Conservation (phyloP, 2,797 vertebrate species). For the Kryptolebias ocellatus region DNA sequence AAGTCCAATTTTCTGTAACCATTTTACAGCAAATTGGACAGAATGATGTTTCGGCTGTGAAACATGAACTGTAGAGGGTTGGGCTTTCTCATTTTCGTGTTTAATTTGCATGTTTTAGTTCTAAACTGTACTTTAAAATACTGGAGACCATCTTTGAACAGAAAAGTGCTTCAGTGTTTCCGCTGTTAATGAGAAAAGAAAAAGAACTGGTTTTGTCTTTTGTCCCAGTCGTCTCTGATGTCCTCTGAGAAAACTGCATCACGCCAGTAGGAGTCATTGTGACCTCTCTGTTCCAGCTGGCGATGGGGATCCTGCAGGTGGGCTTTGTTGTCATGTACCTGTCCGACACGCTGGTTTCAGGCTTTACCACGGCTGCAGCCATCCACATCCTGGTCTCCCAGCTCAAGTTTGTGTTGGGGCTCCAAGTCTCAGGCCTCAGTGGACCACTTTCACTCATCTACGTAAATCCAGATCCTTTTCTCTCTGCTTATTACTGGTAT, state of each 20-base stretch:
- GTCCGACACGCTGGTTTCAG: slow-evolving; percentile 92
- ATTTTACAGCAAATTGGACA: no score
- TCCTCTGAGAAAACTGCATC: background rate
- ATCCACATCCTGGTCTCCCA: slow-evolving; percentile 94
- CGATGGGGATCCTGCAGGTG: slow-evolving; percentile 87
- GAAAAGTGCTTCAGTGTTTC: no score
- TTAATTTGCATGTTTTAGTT: no score
- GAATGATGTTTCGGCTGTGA: no score
- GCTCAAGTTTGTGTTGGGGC: slow-evolving; percentile 93
- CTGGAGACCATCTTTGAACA: no score
- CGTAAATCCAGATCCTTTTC: slow-evolving; percentile 77
- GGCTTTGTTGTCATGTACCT: slow-evolving; percentile 95
- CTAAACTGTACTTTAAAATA: no score
- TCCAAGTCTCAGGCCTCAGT: slow-evolving; percentile 82
- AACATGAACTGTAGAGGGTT: no score
- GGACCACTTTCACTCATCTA: slow-evolving; percentile 88
- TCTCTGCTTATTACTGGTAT: background rate
- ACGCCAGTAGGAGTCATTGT: background rate
- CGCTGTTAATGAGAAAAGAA: no score
- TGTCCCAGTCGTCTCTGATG: background rate
- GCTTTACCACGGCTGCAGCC: slow-evolving; percentile 94
- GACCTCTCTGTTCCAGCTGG: slow-evolving; percentile 80
- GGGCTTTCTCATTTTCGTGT: no score
- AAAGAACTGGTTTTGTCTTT: no score
- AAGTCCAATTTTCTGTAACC: no score